A percentile compares a stretch with the other conserved stretches of the same genome.
Conservation (phyloP, 1,140 invertebrate genomes). For the Trichonephila clavata region DNA sequence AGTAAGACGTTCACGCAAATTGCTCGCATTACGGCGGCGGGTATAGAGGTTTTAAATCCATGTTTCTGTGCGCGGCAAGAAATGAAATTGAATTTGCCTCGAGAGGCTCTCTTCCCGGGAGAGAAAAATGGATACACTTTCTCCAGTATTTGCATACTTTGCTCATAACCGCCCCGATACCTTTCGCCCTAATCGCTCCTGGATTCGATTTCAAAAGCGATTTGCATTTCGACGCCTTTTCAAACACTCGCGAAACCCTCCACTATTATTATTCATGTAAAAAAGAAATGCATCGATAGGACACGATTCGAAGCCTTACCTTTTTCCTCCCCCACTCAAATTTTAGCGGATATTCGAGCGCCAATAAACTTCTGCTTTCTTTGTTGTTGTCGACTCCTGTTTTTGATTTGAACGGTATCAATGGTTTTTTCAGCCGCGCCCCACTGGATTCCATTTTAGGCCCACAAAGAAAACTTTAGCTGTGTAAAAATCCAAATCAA, state of each 20-base stretch:
- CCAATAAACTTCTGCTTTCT: too few species aligned
- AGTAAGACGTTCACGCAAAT: slow-evolving; percentile 20
- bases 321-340: too few species aligned
- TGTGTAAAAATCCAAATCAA: too few species aligned
- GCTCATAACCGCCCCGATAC: slow-evolving; percentile 27
- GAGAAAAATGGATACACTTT: slow-evolving; percentile 63
- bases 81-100: slow-evolving; percentile 56
- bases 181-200: not conserved
- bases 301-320: not conserved
- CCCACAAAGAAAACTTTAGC: too few species aligned
- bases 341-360: too few species aligned
- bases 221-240: slow-evolving; percentile 38
- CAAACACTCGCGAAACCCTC: not conserved
- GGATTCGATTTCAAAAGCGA: slow-evolving; percentile 1
- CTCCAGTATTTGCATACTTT: slow-evolving; percentile 42
- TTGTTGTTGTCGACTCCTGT: too few species aligned
- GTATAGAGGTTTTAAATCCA: slow-evolving; percentile 48
- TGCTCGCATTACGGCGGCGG: slow-evolving; percentile 17
- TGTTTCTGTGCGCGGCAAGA: not conserved
- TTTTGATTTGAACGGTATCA: too few species aligned
- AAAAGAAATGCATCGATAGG: too few species aligned
- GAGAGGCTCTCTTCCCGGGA: not conserved
- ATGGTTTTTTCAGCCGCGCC: too few species aligned
- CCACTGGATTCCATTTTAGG: too few species aligned
- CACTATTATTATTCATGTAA: not conserved